Percentiles rank a stretch among this genome's conserved stretches.
Evolutionary conservation across 2,888 invertebrate genomes (phyloP).

Genomic region (Cinara cedri): DNA sequence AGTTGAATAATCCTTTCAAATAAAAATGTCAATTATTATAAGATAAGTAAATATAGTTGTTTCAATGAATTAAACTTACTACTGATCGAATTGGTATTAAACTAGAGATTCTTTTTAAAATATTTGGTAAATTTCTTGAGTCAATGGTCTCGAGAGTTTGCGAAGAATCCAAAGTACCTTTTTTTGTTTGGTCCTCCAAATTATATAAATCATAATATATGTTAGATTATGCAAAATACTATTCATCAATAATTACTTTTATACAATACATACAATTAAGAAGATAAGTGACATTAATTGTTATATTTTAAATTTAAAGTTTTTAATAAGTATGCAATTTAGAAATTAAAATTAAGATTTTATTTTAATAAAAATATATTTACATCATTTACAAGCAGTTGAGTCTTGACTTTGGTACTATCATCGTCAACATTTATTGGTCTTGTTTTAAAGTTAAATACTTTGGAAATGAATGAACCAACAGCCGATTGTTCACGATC

Average conservation of each 20-base stretch:
- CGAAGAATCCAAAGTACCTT: constrained; percentile 14
- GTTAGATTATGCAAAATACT: no score
- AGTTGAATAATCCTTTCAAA: constrained; percentile 70
- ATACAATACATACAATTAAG: no score
- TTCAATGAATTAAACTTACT: constrained; percentile 66
- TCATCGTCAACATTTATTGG: constrained; percentile 12
- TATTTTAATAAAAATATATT: background rate
- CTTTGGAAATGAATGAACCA: constrained; percentile 75
- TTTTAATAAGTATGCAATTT: no score
- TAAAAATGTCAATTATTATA: constrained; percentile 8
- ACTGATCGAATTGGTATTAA: constrained; percentile 81
- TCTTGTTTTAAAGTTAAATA: constrained; percentile 66
- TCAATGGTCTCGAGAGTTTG: constrained; percentile 40
- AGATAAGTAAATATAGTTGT: background rate
- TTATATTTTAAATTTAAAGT: no score
- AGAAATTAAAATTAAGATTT: no score
- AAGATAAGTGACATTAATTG: no score
- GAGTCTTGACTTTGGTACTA: constrained; percentile 1
- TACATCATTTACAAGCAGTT: constrained; percentile 4
- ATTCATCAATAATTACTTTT: no score
- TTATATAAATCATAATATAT: constrained; percentile 11
- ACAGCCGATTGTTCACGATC: constrained; percentile 76
- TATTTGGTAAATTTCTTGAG: constrained; percentile 79
- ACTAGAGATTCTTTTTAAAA: constrained; percentile 84
- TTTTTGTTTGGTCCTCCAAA: constrained; percentile 51